phyloP scores from a whole-genome alignment of 2,113 vertebrate species.

The Micronycteris hirsuta region DNA sequence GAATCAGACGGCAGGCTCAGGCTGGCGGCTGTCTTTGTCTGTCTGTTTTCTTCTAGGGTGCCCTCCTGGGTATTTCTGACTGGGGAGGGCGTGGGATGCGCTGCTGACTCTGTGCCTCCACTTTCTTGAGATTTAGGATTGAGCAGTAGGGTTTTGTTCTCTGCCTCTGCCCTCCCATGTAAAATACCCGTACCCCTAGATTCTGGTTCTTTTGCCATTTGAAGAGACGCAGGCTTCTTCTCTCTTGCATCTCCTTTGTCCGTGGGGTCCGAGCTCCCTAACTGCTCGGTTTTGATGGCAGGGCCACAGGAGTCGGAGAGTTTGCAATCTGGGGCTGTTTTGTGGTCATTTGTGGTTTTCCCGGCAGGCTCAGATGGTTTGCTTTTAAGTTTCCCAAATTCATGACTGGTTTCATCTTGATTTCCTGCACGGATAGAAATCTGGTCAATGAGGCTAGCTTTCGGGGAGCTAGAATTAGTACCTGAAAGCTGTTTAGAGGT shows the following conservation, averaged over 20 bases:
- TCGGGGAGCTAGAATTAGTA: constrained; percentile 39
- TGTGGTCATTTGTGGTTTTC: background rate
- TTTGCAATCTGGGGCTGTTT: background rate
- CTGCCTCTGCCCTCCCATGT: constrained; percentile 52
- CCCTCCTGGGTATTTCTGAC: constrained; percentile 58
- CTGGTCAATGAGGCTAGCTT: constrained; percentile 79
- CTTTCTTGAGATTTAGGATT: constrained; percentile 51
- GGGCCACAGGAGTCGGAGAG: background rate
- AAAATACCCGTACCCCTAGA: background rate
- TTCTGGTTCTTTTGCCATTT: constrained; percentile 27
- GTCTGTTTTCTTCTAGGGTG: background rate
- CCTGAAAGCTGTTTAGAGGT: background rate
- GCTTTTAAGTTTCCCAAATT: background rate
- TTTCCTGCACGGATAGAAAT: constrained; percentile 74
- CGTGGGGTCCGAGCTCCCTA: background rate
- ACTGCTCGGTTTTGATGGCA: constrained; percentile 3
- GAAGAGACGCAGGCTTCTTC: constrained; percentile 43
- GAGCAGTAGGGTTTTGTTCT: constrained; percentile 52
- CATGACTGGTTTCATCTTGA: constrained; percentile 47
- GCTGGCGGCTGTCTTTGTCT: constrained; percentile 32
- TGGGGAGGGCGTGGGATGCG: background rate
- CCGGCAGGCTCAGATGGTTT: constrained; percentile 16
- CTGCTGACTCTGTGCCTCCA: background rate
- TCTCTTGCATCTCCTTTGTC: constrained; percentile 40
- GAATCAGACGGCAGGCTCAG: constrained; percentile 64